Conservation (phyloP, 2,888 invertebrate genomes). For the Eupeodes latifasciatus region DNA sequence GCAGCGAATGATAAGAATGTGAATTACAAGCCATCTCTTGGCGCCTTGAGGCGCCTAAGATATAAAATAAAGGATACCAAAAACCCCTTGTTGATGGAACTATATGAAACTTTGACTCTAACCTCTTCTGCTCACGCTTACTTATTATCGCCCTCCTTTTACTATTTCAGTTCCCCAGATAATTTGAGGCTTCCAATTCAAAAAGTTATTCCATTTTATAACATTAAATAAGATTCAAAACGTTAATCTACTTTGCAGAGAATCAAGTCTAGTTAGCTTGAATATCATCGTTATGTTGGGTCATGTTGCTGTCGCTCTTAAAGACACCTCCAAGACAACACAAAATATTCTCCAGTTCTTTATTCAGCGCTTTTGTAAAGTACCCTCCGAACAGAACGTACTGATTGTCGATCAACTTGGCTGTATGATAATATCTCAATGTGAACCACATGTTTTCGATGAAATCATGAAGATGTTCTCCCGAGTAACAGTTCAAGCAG, state of each 20-base stretch:
- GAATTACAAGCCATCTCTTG: no score
- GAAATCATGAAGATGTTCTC: conserved; percentile 99
- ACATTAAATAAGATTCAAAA: no score
- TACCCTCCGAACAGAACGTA: conserved; percentile 95
- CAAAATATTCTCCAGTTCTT: conserved; percentile 98
- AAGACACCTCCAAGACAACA: conserved; percentile 96
- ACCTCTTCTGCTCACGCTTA: no score
- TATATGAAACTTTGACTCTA: no score
- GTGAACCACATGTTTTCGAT: conserved; percentile 93
- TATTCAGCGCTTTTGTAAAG: conserved; percentile 96
- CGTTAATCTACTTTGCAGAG: conserved; percentile 85
- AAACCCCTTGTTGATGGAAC: no score
- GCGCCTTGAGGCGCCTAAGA: no score
- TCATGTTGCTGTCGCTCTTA: conserved; percentile 97
- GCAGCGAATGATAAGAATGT: no score
- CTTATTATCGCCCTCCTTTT: no score
- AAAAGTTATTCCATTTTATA: no score
- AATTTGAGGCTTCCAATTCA: no score
- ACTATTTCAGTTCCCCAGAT: no score
- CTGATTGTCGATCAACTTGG: conserved; percentile 98
- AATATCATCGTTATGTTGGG: conserved; percentile 99
- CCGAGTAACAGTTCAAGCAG: conserved; percentile 96
- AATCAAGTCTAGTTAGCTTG: conserved; percentile 95
- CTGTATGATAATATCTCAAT: conserved; percentile 98
- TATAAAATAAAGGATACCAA: no score